phyloP scores from a whole-genome alignment of 2,797 vertebrate species.

The Lepus townsendii region DNA sequence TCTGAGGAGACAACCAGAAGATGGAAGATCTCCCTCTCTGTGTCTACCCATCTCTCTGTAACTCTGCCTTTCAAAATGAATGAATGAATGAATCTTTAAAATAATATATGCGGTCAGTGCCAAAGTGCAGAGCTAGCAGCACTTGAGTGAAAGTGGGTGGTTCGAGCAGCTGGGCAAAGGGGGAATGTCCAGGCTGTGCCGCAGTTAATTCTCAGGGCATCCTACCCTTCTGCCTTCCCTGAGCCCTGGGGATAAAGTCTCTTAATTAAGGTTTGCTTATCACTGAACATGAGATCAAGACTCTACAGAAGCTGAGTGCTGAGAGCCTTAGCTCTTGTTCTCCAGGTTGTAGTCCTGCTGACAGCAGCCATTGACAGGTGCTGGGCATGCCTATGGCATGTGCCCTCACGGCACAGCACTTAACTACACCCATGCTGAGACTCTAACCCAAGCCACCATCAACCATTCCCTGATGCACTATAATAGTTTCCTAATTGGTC shows the following conservation, averaged over 20 bases:
- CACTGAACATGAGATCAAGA: not conserved
- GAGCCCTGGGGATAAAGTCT: not conserved
- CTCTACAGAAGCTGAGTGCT: not conserved
- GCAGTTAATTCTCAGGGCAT: not conserved
- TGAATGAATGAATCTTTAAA: no score
- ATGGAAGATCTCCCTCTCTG: no score
- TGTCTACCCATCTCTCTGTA: no score
- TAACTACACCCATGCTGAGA: no score
- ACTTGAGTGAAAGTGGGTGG: not conserved
- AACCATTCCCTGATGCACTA: not conserved
- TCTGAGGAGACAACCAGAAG: no score
- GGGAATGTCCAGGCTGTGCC: accelerated
- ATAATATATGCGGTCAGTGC: no score
- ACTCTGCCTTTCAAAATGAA: no score
- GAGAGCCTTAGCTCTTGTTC: no score
- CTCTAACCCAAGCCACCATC: no score
- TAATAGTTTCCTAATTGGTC: not conserved
- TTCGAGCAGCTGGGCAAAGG: accelerated
- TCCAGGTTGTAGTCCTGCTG: not conserved
- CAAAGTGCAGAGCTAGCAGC: accelerated
- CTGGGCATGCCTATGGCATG: not conserved
- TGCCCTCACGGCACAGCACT: not conserved
- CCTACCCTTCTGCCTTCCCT: no score
- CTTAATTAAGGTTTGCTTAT: not conserved
- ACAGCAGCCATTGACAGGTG: not conserved